Evolutionary conservation across 2,888 invertebrate genomes (phyloP).

Genomic region (Monochamus alternatus): DNA sequence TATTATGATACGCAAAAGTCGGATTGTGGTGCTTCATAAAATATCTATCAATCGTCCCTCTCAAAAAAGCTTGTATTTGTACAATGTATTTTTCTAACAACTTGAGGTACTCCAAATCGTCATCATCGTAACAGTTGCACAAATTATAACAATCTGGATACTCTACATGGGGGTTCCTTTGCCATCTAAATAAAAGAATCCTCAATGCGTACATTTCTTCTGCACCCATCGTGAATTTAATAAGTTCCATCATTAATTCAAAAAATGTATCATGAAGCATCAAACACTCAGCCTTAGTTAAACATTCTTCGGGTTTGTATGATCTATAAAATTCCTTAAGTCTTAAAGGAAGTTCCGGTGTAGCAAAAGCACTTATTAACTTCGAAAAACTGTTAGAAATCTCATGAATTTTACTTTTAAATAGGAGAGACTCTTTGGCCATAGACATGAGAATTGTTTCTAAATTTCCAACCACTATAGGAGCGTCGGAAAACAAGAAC

Average conservation of each 20-base stretch:
- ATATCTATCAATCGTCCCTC: slow-evolving; percentile 57
- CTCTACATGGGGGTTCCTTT: neutral
- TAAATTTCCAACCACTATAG: slow-evolving; percentile 57
- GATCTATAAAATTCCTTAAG: slow-evolving; percentile 58
- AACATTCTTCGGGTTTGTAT: slow-evolving; percentile 56
- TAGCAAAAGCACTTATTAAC: slow-evolving; percentile 63
- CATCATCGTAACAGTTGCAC: slow-evolving; percentile 40
- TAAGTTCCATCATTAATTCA: slow-evolving; percentile 37
- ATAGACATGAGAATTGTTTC: slow-evolving; percentile 61
- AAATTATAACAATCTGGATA: slow-evolving; percentile 22
- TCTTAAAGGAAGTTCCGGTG: slow-evolving; percentile 50
- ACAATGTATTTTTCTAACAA: slow-evolving; percentile 58
- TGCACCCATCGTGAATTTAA: slow-evolving; percentile 27
- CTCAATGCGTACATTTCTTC: slow-evolving; percentile 34
- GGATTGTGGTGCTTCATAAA: slow-evolving; percentile 55
- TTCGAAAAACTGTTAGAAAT: slow-evolving; percentile 62
- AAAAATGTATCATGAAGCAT: slow-evolving; percentile 47
- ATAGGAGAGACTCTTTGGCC: slow-evolving; percentile 59
- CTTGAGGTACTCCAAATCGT: slow-evolving; percentile 56
- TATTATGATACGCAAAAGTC: slow-evolving; percentile 52
- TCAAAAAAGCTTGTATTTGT: slow-evolving; percentile 63
- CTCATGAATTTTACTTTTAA: slow-evolving; percentile 58
- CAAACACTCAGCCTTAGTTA: slow-evolving; percentile 47
- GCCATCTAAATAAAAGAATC: slow-evolving; percentile 41
- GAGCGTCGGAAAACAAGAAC: slow-evolving; percentile 59